Conservation (phyloP, 2,797 vertebrate species). For the Micrastur ruficollis region DNA sequence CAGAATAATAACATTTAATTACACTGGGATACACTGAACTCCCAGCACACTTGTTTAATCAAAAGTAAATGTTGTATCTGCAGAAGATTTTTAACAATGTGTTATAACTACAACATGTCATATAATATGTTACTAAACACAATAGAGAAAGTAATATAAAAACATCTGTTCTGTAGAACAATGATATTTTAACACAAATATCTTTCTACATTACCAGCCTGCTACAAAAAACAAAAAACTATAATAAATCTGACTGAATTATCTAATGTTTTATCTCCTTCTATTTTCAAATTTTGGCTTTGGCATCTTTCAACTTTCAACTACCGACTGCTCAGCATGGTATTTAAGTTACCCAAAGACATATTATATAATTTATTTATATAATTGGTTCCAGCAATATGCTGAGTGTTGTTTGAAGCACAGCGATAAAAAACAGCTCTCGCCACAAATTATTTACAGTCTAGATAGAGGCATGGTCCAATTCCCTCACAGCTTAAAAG, state of each 20-base stretch:
- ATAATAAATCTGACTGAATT: neutral
- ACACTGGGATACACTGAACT: neutral
- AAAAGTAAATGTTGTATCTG: slow-evolving; percentile 23
- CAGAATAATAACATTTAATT: slow-evolving; percentile 1
- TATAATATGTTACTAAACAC: neutral
- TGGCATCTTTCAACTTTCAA: neutral
- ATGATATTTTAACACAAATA: neutral
- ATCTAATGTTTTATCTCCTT: neutral
- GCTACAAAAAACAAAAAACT: neutral
- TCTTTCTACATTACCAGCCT: neutral
- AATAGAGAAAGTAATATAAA: neutral
- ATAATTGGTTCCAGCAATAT: slow-evolving; percentile 16
- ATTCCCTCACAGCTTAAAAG: neutral
- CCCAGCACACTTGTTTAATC: slow-evolving; percentile 4
- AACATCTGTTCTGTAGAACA: neutral
- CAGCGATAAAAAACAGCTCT: slow-evolving; percentile 46
- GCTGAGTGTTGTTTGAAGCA: slow-evolving; percentile 55
- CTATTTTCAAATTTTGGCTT: slow-evolving; percentile 8
- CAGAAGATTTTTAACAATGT: slow-evolving; percentile 1
- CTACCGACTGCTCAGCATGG: neutral
- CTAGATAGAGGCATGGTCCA: neutral
- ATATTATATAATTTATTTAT: slow-evolving; percentile 60
- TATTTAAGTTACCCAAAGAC: slow-evolving; percentile 13
- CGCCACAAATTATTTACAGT: slow-evolving; percentile 13
- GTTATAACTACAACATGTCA: neutral